Evolutionary conservation across 2,888 invertebrate genomes (phyloP).

Genomic region (Antheraea assamensis): DNA sequence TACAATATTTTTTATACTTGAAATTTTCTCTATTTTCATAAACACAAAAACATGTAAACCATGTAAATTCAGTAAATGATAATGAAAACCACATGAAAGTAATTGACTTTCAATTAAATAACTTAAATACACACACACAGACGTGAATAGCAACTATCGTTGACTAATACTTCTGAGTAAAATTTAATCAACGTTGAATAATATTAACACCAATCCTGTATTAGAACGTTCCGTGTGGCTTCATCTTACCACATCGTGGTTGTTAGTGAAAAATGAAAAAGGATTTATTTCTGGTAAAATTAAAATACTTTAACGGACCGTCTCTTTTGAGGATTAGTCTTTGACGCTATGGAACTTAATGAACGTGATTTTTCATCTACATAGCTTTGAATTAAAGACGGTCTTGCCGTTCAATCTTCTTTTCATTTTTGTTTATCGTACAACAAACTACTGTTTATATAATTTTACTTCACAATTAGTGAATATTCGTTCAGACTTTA

Average conservation of each 20-base stretch:
- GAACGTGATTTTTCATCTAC: constrained; percentile 22
- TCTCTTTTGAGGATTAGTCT: constrained; percentile 39
- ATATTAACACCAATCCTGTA: constrained; percentile 18
- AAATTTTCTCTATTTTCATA: too few relatives aligned
- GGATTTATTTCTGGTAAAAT: constrained; percentile 58
- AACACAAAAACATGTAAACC: too few relatives aligned
- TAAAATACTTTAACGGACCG: constrained; percentile 51
- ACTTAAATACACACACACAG: constrained; percentile 14
- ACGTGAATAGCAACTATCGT: background rate
- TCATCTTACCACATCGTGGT: constrained; percentile 25
- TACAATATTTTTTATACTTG: too few relatives aligned
- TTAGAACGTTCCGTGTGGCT: constrained; percentile 18
- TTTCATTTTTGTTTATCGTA: background rate
- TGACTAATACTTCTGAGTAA: background rate
- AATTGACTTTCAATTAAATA: too few relatives aligned
- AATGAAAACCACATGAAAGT: too few relatives aligned
- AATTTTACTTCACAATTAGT: too few relatives aligned
- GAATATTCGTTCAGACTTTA: too few relatives aligned
- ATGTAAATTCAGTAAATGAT: too few relatives aligned
- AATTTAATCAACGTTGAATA: background rate
- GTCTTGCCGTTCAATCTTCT: background rate
- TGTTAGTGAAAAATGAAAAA: constrained; percentile 53
- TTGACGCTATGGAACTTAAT: constrained; percentile 26
- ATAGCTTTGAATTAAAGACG: constrained; percentile 1
- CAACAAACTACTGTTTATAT: background rate